These are phyloP conservation scores for Cecidostiba fungosa DNA, from an alignment of 2,888 invertebrate species.

Conservation along the genomic window DNA sequence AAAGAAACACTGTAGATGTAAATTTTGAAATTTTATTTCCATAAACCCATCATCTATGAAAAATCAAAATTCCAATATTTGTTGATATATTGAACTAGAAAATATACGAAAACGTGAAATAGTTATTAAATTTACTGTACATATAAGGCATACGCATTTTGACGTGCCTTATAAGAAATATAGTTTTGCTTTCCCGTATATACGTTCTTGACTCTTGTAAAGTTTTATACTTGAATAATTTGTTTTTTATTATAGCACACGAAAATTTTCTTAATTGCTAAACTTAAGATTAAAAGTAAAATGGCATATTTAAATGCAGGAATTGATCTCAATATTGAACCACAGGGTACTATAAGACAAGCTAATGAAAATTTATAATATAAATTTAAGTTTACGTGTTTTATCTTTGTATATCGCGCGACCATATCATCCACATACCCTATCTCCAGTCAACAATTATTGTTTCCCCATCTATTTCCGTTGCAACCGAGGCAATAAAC, in stretches of 20 bases:
- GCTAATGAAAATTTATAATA: not conserved
- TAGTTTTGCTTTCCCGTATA: too few species aligned
- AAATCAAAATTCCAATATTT: not conserved
- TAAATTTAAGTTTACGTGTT: not conserved
- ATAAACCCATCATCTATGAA: not conserved
- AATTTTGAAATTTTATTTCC: constrained; percentile 7
- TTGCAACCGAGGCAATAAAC: constrained; percentile 38
- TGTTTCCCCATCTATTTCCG: constrained; percentile 18
- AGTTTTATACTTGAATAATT: too few species aligned
- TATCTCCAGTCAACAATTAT: constrained; percentile 13
- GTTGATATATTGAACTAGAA: not conserved
- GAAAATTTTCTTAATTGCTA: too few species aligned
- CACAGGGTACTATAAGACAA: not conserved
- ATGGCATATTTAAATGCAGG: not conserved
- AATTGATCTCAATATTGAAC: not conserved
- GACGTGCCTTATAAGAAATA: too few species aligned
- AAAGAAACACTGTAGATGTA: constrained; percentile 6
- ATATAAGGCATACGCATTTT: too few species aligned
- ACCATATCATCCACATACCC: too few species aligned
- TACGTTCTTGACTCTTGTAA: too few species aligned
- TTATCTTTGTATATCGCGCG: not conserved
- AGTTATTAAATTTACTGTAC: too few species aligned
- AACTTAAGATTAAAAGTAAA: not conserved
- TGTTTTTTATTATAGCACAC: too few species aligned
- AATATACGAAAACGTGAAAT: not conserved